Conservation (phyloP, 2,888 invertebrate genomes). For the Plebejus melissa region DNA sequence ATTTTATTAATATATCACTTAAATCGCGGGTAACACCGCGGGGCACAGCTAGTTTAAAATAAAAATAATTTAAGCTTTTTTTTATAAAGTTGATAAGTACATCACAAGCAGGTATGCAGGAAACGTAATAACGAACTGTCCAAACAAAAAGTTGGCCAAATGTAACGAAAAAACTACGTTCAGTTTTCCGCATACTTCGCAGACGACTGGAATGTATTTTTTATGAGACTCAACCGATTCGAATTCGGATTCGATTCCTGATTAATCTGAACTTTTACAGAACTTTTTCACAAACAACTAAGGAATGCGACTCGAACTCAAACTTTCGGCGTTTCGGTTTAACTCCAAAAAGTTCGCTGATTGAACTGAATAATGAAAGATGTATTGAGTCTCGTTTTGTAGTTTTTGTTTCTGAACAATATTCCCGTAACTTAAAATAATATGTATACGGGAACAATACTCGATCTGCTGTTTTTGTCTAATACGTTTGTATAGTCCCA, state of each 20-base stretch:
- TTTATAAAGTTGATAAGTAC: no score
- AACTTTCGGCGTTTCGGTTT: constrained; percentile 7
- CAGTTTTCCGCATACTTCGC: constrained; percentile 12
- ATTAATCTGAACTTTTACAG: constrained; percentile 24
- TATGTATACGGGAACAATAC: no score
- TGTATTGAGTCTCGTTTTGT: neutral
- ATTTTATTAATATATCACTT: no score
- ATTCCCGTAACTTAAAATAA: neutral
- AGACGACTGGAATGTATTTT: constrained; percentile 16
- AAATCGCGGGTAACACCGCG: no score
- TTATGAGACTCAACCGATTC: constrained; percentile 21
- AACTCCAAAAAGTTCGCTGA: constrained; percentile 7
- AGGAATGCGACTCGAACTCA: constrained; percentile 1
- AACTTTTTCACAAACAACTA: constrained; percentile 1
- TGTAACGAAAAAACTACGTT: neutral
- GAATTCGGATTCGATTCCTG: constrained; percentile 10
- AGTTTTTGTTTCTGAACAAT: neutral
- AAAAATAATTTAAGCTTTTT: no score
- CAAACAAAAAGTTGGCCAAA: neutral
- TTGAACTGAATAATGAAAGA: constrained; percentile 9
- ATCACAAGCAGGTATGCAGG: neutral
- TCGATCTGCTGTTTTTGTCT: no score
- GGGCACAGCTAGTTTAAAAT: no score
- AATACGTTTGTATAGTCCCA: no score
- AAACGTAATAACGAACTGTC: constrained; percentile 8